Evolutionary conservation across 2,113 vertebrate species (phyloP), one percentile per base, ranked within the genome.

Genomic region (Hirundichthys speculiger): DNA sequence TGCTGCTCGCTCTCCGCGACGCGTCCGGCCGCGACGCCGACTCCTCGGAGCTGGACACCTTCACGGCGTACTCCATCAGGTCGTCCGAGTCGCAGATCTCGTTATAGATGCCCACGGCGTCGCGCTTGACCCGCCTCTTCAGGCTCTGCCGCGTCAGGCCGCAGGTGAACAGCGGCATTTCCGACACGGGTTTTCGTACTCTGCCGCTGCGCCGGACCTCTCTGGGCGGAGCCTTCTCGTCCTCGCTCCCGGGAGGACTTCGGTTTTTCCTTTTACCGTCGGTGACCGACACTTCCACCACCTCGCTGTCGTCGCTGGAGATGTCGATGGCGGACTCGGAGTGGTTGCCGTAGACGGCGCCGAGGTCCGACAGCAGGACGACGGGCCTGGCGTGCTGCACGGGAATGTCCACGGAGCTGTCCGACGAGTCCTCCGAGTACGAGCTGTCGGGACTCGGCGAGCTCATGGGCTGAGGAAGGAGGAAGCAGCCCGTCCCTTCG

Each of bases 261-360:
- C 61, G 24, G 1, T 20, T 60, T 45, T 65, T 64, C 2, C 53
- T 75, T 13, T 71, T 75, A 2, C 20, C 30, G 3, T 73, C 42
- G 0, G 75, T 80, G 12, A 84, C 66, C 0, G 86, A 75, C 2
- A 91, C 88, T 46, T 92, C 90, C 0, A 91, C 62, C 0, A 90
- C 64, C 21, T 89, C 88, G 16, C 90, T 92, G 73, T 90, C 85
- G 0, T 92, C 90, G 18, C 90, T 92, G 2, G 88, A 91, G n/a
- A 76, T 16, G 0, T 86, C 83, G 0, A 68, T 60, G 0, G 30
- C 43, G 1, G 88, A 84, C 2, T 66, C 74, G 0, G 42, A 18
- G 0, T 45, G 2, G 49, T 71, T 64, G 4, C 46, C 15, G 5
- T 85, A 89, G 0, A 73, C 72, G 0, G 49, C 47, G 0, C 58